A percentile compares a stretch with the other conserved stretches of the same genome.
Evolutionary conservation across 2,113 vertebrate genomes (phyloP).

Genomic region (Aegithalos caudatus): DNA sequence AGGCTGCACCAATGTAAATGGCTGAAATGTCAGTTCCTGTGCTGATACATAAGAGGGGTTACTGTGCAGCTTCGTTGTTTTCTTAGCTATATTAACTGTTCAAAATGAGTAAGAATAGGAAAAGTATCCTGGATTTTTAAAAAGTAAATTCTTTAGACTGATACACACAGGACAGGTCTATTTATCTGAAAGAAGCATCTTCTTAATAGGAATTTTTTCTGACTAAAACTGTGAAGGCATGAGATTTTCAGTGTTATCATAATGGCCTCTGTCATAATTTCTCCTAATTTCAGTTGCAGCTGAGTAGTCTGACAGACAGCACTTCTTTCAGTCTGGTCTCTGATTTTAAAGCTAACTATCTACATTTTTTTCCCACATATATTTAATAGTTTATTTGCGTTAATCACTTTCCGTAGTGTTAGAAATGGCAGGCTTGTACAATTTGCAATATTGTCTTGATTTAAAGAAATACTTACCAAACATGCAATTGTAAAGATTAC

Average conservation of each 20-base stretch:
- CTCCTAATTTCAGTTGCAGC: background rate
- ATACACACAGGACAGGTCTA: background rate
- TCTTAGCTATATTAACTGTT: background rate
- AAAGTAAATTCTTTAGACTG: background rate
- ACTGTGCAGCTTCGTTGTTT: background rate
- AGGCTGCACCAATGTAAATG: background rate
- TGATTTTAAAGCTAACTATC: background rate
- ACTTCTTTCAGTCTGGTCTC: background rate
- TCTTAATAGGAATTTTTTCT: background rate
- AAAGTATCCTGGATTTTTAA: background rate
- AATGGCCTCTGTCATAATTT: background rate
- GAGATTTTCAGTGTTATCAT: background rate
- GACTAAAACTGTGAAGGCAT: background rate
- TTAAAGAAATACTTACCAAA: background rate
- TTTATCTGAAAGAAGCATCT: background rate
- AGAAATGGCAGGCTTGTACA: background rate
- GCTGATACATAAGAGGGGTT: background rate
- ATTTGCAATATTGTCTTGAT: background rate
- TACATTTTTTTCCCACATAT: background rate
- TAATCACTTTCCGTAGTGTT: background rate
- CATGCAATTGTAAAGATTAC: background rate
- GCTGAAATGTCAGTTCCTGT: background rate
- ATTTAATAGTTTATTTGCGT: background rate
- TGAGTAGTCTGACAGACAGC: background rate
- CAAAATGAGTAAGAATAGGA: background rate